Evolutionary conservation across 2,113 vertebrate species (phyloP), one percentile per base, ranked within the genome.

Genomic region (Aix galericulata): DNA sequence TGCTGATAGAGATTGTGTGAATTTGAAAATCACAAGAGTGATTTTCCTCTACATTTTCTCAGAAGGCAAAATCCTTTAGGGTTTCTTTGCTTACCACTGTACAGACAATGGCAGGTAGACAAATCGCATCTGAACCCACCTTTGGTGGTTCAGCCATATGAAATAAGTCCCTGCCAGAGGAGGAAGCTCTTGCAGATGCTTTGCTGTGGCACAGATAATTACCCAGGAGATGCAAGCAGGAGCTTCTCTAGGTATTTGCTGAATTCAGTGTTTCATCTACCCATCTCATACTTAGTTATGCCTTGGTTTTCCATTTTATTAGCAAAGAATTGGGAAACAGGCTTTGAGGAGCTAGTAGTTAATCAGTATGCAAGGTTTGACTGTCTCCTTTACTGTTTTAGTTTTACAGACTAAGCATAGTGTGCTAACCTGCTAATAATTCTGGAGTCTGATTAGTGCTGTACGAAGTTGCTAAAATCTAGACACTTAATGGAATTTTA

Each of bases 271-370:
- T 89, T 88, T 90, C 52, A 74, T 87, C 52, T 31, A 53, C 34
- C 86, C 56, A 74, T 55, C 36, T 83, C 85, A 77, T 56, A 72
- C 79, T 89, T 91, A 86, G 87, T 93, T 89, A 20, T 53, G 25
- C 21, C 59, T 91, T 73, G 22, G n/a, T 85, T 95, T 95, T 96
- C 55, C 11, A n/a, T 84, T 95, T 92, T 60, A 66, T 27, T 68
- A 74, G 52, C 8, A 73, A 86, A 48, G 64, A 95, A 91, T 20
- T 88, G 50, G 87, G 50, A 95, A 95, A 81, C 11, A 34, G 55
- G 31, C 89, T 95, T 91, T 69, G 64, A 94, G 78, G 58, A 74
- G 42, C 44, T 87, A 34, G 48, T 77, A 67, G 55, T 18, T 89
- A 82, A 93, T 63, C 52, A 59, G 46, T 74, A 78, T 38, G 32